phyloP scores from a whole-genome alignment of 2,797 vertebrate species.

The Danio choprae region DNA sequence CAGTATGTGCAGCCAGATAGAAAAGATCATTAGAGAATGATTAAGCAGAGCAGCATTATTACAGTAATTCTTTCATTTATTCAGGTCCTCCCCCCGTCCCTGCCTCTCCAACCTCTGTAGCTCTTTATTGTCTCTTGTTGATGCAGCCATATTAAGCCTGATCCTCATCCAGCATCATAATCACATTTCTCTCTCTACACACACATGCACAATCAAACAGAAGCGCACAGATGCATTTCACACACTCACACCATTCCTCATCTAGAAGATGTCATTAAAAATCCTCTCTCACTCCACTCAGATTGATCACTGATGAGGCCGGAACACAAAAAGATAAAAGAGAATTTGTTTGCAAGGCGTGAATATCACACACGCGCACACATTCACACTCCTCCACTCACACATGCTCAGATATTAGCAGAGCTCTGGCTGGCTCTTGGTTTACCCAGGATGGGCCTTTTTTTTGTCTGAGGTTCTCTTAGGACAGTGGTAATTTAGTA shows the following conservation, averaged over 20 bases:
- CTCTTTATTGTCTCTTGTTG: conserved; percentile 49
- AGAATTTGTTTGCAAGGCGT: conserved; percentile 18
- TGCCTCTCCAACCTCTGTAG: conserved; percentile 32
- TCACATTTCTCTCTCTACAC: conserved; percentile 41
- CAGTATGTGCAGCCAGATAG: background rate
- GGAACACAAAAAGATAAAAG: conserved; percentile 42
- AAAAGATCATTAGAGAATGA: conserved; percentile 24
- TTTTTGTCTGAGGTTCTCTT: conserved; percentile 41
- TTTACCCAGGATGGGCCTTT: conserved; percentile 26
- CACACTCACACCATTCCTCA: conserved; percentile 19
- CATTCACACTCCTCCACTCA: conserved; percentile 34
- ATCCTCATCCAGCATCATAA: conserved; percentile 50
- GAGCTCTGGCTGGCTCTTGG: background rate
- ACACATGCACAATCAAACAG: conserved; percentile 24
- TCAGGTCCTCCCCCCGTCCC: background rate
- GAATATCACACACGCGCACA: conserved; percentile 23
- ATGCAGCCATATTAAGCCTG: conserved; percentile 44
- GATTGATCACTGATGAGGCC: conserved; percentile 43
- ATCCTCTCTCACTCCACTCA: conserved; percentile 19
- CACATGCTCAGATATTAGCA: conserved; percentile 31
- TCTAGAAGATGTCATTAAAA: conserved; percentile 50
- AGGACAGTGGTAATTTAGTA: conserved; percentile 41
- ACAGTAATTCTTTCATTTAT: conserved; percentile 42
- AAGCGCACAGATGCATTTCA: conserved; percentile 38
- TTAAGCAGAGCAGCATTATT: conserved; percentile 29